A percentile compares a stretch with the other conserved stretches of the same genome.
phyloP scores from a whole-genome alignment of 2,888 invertebrate genomes.

The Allacma fusca region DNA sequence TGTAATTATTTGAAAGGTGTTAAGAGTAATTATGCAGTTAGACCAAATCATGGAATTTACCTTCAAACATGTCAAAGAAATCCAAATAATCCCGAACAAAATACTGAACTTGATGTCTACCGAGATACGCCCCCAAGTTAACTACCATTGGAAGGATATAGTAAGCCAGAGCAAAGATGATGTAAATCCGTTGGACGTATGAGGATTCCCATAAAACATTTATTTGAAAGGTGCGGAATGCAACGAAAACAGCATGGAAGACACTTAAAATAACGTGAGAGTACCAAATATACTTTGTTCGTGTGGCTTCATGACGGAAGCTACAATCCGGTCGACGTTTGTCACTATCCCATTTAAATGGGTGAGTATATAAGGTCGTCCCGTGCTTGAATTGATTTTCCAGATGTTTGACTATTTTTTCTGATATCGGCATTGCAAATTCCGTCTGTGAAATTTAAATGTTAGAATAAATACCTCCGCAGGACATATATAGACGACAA shows the following conservation, averaged over 20 bases:
- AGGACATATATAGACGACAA: too few species aligned
- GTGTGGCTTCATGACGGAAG: neutral
- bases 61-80: neutral
- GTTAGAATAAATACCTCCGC: too few species aligned
- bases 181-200: neutral
- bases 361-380: neutral
- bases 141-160: neutral
- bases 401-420: neutral
- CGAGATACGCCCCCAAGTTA: neutral
- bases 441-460: too few species aligned
- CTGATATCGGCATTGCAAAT: constrained; percentile 6
- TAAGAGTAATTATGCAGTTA: neutral
- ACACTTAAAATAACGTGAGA: neutral
- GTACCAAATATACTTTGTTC: neutral
- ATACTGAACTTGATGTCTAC: neutral
- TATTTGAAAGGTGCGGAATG: neutral
- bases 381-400: neutral
- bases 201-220: neutral
- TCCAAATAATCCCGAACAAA: neutral
- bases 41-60: neutral
- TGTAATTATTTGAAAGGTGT: too few species aligned
- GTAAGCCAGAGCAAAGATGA: neutral
- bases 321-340: neutral
- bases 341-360: neutral
- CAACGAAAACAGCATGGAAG: neutral